Evolutionary conservation across 1,140 invertebrate species (phyloP), one percentile per base, ranked within the genome.

Genomic region (Monochamus saltuarius): DNA sequence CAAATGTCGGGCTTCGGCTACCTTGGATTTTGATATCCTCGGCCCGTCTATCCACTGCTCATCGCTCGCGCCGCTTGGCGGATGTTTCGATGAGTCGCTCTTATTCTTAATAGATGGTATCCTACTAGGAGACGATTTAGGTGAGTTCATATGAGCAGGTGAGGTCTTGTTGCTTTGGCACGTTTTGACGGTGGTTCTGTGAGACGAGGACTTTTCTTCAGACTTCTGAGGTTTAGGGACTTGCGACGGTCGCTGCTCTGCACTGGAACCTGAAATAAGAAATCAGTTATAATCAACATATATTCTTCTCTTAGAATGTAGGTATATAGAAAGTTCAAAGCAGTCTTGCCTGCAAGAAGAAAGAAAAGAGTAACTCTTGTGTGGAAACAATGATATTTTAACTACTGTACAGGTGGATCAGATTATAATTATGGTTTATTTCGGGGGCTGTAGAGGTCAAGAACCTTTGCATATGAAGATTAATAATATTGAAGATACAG

Each of bases 11-110:
- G 87, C 89, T 77, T 91, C 90, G 0, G 87, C 89, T n/a, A 92
- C 85, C 14, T 45, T 56, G 8, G 53, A 89, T 68, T 90, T 90
- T 0, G 89, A 88, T 65, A 94, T 90, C 70, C 91, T 84, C 0
- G 95, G 95, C 1, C 95, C 95, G 79, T 98, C 95, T 52, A 98
- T 92, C 95, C 95, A 98, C 71, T 95, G 91, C 72, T 97, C 94
- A 67, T 95, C 92, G 62, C 83, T 85, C 64, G 82, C 81, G 64
- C 74, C 81, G 14, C 74, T 77, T 0, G 72, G 35, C 13, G 65
- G 59, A 37, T 71, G 62, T 45, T 71, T 67, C 11, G 38, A 68
- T 3, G 70, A 63, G 1, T 77, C 69, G 0, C 73, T 71, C 58
- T 81, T 81, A 35, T 72, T 79, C 61, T 71, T 69, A 11, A 64